Percentiles rank a stretch among this genome's conserved stretches.
These are phyloP conservation scores for Anableps anableps DNA, from an alignment of 2,797 vertebrate genomes.

Conservation along the genomic window DNA sequence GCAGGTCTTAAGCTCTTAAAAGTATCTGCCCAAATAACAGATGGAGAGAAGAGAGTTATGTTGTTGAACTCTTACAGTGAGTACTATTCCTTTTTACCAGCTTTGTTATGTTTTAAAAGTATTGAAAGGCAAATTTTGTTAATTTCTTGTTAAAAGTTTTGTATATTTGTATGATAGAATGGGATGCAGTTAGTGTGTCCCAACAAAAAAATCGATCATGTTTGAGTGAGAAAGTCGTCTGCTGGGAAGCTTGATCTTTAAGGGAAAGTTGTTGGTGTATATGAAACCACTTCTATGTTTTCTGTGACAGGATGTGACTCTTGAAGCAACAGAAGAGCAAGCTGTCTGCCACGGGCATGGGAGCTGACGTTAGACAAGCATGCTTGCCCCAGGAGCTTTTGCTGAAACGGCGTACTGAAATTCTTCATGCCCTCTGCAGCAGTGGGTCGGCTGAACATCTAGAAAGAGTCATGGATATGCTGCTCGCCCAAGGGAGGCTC, in stretches of 20 bases:
- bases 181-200: neutral
- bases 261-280: neutral
- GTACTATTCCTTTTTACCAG: neutral
- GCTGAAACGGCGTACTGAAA: slow-evolving; percentile 78
- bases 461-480: slow-evolving; percentile 83
- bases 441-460: slow-evolving; percentile 82
- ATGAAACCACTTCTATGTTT: neutral
- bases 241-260: neutral
- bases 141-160: neutral
- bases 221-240: neutral
- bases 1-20: neutral
- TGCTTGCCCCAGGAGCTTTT: slow-evolving; percentile 79
- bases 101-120: neutral
- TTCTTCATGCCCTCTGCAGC: slow-evolving; percentile 80
- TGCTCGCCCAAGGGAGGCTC: slow-evolving; percentile 82
- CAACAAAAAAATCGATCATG: neutral
- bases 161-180: neutral
- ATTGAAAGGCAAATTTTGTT: neutral
- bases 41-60: slow-evolving; percentile 15
- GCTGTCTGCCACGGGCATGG: slow-evolving; percentile 24
- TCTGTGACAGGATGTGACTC: slow-evolving; percentile 9
- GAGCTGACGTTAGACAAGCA: slow-evolving; percentile 50
- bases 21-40: neutral
- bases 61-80: slow-evolving; percentile 1
- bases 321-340: neutral